phyloP scores from a whole-genome alignment of 1,140 invertebrate genomes.

The Octopus bimaculoides region DNA sequence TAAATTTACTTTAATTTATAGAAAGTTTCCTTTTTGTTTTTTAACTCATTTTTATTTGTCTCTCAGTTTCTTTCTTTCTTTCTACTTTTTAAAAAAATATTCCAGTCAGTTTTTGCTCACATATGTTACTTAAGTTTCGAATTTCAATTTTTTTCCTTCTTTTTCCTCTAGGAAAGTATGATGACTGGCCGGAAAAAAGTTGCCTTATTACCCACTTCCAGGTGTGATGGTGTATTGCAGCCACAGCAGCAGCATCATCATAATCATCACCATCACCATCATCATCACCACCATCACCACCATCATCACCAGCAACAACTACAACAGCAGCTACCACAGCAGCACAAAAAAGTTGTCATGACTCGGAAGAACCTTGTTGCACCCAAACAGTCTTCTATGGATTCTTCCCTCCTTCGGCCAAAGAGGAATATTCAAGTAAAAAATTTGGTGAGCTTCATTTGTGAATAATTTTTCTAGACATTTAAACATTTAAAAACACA shows the following conservation, averaged over 20 bases:
- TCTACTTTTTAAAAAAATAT: no score
- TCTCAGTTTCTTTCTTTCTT: no score
- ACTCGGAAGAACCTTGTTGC: background rate
- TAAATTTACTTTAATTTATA: no score
- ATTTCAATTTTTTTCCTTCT: background rate
- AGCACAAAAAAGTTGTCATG: no score
- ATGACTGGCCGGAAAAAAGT: slow-evolving; percentile 1
- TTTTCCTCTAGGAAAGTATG: background rate
- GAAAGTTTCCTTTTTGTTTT: no score
- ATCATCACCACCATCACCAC: no score
- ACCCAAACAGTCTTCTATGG: background rate
- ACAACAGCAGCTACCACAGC: no score
- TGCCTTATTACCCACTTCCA: background rate
- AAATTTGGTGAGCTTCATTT: background rate
- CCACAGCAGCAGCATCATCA: background rate
- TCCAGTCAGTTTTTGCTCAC: no score
- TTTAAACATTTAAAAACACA: no score
- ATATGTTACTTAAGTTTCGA: background rate
- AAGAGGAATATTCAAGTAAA: slow-evolving; percentile 11
- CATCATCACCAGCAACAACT: no score
- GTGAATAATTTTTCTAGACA: no score
- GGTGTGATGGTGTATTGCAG: background rate
- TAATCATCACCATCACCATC: background rate
- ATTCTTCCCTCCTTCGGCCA: background rate
- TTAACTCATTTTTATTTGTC: no score